A percentile compares a stretch with the other conserved stretches of the same genome.
Evolutionary conservation across 1,140 invertebrate genomes (phyloP).

Genomic region (Trichoplusia ni): DNA sequence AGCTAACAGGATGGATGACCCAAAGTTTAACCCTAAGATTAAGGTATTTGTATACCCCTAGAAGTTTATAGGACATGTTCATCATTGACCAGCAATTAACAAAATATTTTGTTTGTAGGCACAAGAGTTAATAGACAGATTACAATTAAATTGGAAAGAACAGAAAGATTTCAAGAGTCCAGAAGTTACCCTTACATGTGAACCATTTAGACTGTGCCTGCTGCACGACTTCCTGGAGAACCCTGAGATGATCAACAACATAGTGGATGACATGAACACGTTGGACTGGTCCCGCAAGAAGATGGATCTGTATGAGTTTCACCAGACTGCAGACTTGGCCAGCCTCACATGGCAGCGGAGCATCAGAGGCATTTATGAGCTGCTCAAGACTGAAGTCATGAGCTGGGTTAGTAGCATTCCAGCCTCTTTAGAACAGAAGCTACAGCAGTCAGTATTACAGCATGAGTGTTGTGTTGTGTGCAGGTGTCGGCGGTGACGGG

Average conservation of each 20-base stretch:
- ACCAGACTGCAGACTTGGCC: constrained; percentile 85
- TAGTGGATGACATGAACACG: constrained; percentile 84
- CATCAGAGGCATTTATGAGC: constrained; percentile 81
- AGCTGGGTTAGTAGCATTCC: constrained; percentile 77
- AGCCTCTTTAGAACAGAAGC: too few relatives aligned
- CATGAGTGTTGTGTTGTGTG: not conserved
- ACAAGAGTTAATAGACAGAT: constrained; percentile 63
- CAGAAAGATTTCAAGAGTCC: constrained; percentile 52
- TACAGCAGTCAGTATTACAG: not conserved
- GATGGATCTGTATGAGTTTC: constrained; percentile 88
- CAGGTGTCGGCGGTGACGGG: constrained; percentile 83
- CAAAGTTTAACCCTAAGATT: constrained; percentile 59
- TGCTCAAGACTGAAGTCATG: constrained; percentile 83
- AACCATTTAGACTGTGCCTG: constrained; percentile 80
- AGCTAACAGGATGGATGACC: constrained; percentile 71
- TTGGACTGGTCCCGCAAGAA: constrained; percentile 84
- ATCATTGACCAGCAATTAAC: not conserved
- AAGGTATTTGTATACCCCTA: too few relatives aligned
- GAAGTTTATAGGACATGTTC: too few relatives aligned
- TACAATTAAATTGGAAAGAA: constrained; percentile 62
- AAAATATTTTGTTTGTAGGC: constrained; percentile 47
- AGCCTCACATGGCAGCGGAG: constrained; percentile 81
- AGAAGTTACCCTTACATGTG: constrained; percentile 60
- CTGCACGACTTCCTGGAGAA: constrained; percentile 83
- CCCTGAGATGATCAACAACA: constrained; percentile 81